Percentiles rank a stretch among this genome's conserved stretches.
phyloP scores from a whole-genome alignment of 2,888 invertebrate genomes.

The Piscicola geometra region DNA sequence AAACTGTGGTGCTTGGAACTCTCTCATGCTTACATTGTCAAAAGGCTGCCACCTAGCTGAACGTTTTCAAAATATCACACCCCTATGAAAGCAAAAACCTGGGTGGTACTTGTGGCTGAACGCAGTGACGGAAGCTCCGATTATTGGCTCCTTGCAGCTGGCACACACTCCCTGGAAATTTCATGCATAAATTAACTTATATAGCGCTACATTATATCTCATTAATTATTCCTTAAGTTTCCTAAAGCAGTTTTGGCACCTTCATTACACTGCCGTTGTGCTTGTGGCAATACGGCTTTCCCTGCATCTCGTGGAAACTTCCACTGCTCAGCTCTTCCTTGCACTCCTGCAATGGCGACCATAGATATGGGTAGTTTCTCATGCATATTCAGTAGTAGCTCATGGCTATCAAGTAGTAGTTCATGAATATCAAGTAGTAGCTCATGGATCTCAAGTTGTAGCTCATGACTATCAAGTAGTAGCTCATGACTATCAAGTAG shows the following conservation, averaged over 20 bases:
- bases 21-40: too few relatives aligned
- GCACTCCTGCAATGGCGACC: conserved; percentile 71
- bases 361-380: conserved; percentile 99
- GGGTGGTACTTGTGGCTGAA: background rate
- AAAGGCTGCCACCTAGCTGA: too few relatives aligned
- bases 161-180: background rate
- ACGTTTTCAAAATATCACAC: too few relatives aligned
- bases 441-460: too few relatives aligned
- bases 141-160: background rate
- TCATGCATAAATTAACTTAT: background rate
- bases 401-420: conserved; percentile 85
- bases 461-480: too few relatives aligned
- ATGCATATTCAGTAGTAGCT: conserved; percentile 77
- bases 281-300: conserved; percentile 91
- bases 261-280: background rate
- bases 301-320: conserved; percentile 97
- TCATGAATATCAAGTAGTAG: conserved; percentile 85
- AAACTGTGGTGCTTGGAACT: too few relatives aligned
- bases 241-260: background rate
- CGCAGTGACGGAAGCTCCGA: background rate
- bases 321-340: conserved; percentile 95
- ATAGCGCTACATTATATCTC: background rate
- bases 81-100: too few relatives aligned
- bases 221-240: too few relatives aligned
- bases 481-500: too few relatives aligned